Conservation (phyloP, 2,113 vertebrate species). For the Platycercus adscitus region DNA sequence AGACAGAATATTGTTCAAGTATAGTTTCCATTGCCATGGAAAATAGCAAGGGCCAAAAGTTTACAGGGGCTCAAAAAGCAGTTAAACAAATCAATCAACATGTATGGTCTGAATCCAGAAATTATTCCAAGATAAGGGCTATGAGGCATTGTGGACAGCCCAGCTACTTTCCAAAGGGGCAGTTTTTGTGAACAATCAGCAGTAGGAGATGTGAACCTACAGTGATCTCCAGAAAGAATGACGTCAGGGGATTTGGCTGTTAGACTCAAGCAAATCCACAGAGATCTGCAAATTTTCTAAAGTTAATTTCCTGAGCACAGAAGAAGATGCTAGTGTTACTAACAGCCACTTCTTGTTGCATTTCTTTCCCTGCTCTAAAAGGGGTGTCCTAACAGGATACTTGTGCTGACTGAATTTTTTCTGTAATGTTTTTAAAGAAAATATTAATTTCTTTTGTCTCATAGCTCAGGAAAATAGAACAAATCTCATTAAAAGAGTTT, state of each 20-base stretch:
- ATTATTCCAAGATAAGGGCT: background rate
- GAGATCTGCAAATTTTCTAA: background rate
- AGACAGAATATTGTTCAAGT: background rate
- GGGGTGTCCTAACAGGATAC: fast-evolving
- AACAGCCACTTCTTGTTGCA: background rate
- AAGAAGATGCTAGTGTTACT: background rate
- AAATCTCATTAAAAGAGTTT: background rate
- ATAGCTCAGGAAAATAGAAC: background rate
- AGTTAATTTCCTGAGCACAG: background rate
- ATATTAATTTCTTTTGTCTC: background rate
- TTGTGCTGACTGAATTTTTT: background rate
- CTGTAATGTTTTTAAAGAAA: background rate
- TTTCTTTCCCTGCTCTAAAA: background rate
- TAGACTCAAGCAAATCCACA: background rate
- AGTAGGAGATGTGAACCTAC: background rate
- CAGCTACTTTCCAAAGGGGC: background rate
- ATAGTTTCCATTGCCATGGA: background rate
- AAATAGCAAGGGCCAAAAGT: background rate
- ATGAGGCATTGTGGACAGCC: background rate
- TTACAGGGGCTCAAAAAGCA: background rate
- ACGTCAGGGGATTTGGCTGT: background rate
- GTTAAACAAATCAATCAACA: background rate
- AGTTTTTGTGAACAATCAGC: background rate
- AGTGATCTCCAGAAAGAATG: background rate
- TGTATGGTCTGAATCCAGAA: background rate